Evolutionary conservation across 2,888 invertebrate species (phyloP).

Genomic region (Eupeodes latifasciatus): DNA sequence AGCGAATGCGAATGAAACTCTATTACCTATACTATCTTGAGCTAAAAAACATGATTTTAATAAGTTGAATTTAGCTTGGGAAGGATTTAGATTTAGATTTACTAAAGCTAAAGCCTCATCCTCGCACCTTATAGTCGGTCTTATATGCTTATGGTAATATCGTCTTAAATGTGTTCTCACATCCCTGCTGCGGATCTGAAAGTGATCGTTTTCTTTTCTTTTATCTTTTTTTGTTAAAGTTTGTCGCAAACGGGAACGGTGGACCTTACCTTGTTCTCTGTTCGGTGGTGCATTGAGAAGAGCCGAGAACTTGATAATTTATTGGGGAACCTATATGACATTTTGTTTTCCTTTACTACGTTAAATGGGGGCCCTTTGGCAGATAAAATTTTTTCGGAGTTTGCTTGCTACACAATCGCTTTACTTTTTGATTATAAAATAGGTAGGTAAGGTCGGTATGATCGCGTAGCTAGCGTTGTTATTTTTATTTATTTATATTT

Average conservation of each 20-base stretch:
- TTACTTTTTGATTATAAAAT: conserved; percentile 74
- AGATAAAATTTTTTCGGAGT: conserved; percentile 62
- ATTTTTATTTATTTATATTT: conserved; percentile 80
- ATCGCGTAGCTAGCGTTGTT: conserved; percentile 44
- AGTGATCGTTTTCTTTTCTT: conserved; percentile 50
- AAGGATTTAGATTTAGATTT: neutral
- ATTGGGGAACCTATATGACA: conserved; percentile 82
- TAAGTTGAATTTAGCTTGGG: conserved; percentile 40
- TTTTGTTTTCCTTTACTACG: conserved; percentile 80
- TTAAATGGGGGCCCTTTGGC: conserved; percentile 71
- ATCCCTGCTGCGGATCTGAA: conserved; percentile 71
- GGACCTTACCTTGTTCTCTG: conserved; percentile 71
- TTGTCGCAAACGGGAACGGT: conserved; percentile 74
- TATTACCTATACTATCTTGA: neutral
- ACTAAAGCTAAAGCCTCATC: conserved; percentile 2
- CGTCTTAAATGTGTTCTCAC: conserved; percentile 70
- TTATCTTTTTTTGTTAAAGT: conserved; percentile 29
- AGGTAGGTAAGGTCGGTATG: conserved; percentile 19
- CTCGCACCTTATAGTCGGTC: conserved; percentile 30
- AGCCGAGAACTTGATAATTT: conserved; percentile 81
- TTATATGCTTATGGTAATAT: conserved; percentile 58
- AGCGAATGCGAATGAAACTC: conserved; percentile 49
- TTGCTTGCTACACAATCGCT: conserved; percentile 67
- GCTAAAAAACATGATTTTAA: conserved; percentile 50
- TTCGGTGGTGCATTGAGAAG: conserved; percentile 63